Evolutionary conservation across 2,797 vertebrate species (phyloP).

Genomic region (Leptoclinus maculatus): DNA sequence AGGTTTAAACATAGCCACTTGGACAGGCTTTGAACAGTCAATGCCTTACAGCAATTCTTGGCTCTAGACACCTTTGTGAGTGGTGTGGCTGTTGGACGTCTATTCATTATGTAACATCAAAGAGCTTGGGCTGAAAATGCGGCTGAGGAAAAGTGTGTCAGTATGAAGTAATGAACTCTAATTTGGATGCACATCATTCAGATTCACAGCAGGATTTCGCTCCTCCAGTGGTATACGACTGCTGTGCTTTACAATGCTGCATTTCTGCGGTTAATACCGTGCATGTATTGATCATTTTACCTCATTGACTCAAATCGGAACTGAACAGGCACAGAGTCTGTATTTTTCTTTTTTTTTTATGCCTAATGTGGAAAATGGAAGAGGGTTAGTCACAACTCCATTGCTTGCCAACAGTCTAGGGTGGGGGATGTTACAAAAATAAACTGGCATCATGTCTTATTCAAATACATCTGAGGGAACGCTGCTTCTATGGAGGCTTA

Average conservation of each 20-base stretch:
- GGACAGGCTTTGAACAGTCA: conserved; percentile 35
- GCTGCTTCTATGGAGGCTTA: conserved; percentile 50
- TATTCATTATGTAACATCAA: conserved; percentile 58
- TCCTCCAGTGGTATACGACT: background rate
- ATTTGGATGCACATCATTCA: conserved; percentile 40
- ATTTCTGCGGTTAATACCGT: background rate
- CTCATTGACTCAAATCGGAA: conserved; percentile 31
- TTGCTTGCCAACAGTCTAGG: conserved; percentile 68
- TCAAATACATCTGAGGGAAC: conserved; percentile 69
- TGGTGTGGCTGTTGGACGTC: conserved; percentile 14
- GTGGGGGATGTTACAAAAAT: conserved; percentile 68
- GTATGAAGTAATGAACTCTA: conserved; percentile 36
- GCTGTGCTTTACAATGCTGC: conserved; percentile 14
- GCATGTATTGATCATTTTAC: conserved; percentile 35
- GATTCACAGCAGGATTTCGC: conserved; percentile 28
- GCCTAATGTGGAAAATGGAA: conserved; percentile 56
- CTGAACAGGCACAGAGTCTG: conserved; percentile 20
- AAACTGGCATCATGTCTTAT: conserved; percentile 75
- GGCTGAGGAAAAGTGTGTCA: conserved; percentile 39
- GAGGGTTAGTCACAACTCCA: conserved; percentile 63
- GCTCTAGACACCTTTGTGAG: conserved; percentile 22
- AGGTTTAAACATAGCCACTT: conserved; percentile 37
- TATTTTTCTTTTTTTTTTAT: conserved; percentile 10
- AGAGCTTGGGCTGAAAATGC: conserved; percentile 19
- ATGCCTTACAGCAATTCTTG: conserved; percentile 35